A percentile compares a stretch with the other conserved stretches of the same genome.
Evolutionary conservation across 2,113 vertebrate genomes (phyloP).

Genomic region (Regulus satrapa): DNA sequence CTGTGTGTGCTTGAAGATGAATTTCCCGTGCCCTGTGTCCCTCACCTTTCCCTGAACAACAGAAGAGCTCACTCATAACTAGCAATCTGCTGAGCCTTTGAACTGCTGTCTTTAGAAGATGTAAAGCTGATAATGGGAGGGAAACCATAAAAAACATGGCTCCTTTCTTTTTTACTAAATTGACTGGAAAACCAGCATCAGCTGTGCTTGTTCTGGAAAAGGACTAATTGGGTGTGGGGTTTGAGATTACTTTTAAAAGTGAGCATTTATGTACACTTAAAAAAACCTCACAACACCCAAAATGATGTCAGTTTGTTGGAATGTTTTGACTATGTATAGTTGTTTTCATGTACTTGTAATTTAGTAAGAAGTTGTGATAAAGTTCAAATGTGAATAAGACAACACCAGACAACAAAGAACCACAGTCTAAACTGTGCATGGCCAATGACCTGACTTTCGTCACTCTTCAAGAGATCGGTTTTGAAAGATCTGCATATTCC

Average conservation of each 20-base stretch:
- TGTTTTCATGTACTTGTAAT: neutral
- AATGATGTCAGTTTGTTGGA: neutral
- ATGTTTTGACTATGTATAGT: neutral
- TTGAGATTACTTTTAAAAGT: neutral
- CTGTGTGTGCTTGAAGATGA: conserved; percentile 13
- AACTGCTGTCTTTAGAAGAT: neutral
- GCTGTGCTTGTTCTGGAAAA: neutral
- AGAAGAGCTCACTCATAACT: neutral
- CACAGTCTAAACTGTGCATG: neutral
- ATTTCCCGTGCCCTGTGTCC: conserved; percentile 33
- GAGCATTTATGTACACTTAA: neutral
- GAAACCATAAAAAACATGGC: neutral
- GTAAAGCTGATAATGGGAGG: neutral
- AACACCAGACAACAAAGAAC: neutral
- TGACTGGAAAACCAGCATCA: neutral
- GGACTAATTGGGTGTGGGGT: accelerated
- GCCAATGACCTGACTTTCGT: neutral
- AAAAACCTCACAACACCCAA: neutral
- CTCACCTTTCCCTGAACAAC: neutral
- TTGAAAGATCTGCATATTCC: neutral
- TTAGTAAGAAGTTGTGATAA: neutral
- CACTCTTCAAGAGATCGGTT: neutral
- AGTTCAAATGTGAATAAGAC: neutral
- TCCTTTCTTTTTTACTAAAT: conserved; percentile 6
- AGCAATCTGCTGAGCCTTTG: neutral